These are phyloP conservation scores for Pteronotus mesoamericanus DNA, from an alignment of 2,797 vertebrate species.

Conservation along the genomic window DNA sequence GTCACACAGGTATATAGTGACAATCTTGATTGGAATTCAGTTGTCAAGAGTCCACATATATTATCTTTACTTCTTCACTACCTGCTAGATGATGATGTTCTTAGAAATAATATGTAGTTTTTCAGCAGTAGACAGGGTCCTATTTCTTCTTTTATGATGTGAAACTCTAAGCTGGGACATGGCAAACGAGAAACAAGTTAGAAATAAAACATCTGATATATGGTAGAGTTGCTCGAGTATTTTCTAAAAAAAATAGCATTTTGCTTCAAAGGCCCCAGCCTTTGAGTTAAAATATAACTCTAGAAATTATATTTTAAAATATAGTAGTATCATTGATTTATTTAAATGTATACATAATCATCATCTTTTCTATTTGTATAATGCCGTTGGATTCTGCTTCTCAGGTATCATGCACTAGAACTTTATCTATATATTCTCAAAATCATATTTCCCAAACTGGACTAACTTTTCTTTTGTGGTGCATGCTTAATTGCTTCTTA, in stretches of 20 bases:
- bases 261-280: neutral
- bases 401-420: neutral
- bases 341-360: neutral
- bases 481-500: neutral
- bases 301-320: neutral
- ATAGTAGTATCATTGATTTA: neutral
- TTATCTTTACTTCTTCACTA: neutral
- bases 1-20: neutral
- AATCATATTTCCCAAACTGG: neutral
- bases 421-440: neutral
- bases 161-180: neutral
- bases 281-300: no score
- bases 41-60: neutral
- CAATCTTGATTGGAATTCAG: neutral
- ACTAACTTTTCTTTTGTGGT: neutral
- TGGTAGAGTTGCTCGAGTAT: neutral
- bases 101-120: neutral
- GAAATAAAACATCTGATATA: neutral
- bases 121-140: neutral
- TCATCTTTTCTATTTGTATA: neutral
- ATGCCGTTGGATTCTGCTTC: neutral
- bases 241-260: neutral
- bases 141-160: neutral
- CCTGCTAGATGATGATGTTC: neutral
- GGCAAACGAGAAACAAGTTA: neutral